phyloP scores from a whole-genome alignment of 2,888 invertebrate genomes.

The Diaperis boleti region DNA sequence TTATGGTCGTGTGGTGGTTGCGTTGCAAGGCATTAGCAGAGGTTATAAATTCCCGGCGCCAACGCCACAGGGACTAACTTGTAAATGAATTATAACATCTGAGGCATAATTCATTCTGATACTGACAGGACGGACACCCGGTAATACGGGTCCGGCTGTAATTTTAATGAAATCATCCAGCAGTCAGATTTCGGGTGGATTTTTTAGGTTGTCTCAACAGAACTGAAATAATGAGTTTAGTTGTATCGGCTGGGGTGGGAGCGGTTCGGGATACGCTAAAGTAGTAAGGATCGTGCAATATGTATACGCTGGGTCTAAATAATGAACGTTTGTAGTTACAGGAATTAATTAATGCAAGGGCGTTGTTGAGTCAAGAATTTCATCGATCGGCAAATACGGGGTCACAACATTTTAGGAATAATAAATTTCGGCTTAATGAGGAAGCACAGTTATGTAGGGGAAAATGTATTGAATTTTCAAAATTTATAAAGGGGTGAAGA shows the following conservation, averaged over 20 bases:
- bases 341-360: slow-evolving; percentile 24
- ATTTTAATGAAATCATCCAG: slow-evolving; percentile 39
- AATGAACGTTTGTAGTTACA: slow-evolving; percentile 9
- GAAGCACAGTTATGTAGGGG: not conserved
- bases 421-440: slow-evolving; percentile 26
- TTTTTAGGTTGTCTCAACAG: slow-evolving; percentile 22
- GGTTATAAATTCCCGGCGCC: slow-evolving; percentile 49
- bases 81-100: slow-evolving; percentile 55
- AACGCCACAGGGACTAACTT: slow-evolving; percentile 47
- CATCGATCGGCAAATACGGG: slow-evolving; percentile 8
- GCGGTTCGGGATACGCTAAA: slow-evolving; percentile 1
- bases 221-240: slow-evolving; percentile 33
- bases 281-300: not conserved
- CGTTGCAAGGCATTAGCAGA: slow-evolving; percentile 46
- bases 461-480: not conserved
- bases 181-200: slow-evolving; percentile 29
- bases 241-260: slow-evolving; percentile 7
- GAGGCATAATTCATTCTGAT: slow-evolving; percentile 53
- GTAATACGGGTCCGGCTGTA: slow-evolving; percentile 50
- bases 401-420: slow-evolving; percentile 23
- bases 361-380: slow-evolving; percentile 2
- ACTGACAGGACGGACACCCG: slow-evolving; percentile 50
- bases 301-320: slow-evolving; percentile 6
- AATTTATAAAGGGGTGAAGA: not conserved
- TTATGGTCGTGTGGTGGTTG: slow-evolving; percentile 32